Conservation (phyloP, 2,797 vertebrate genomes). For the Morelia viridis region DNA sequence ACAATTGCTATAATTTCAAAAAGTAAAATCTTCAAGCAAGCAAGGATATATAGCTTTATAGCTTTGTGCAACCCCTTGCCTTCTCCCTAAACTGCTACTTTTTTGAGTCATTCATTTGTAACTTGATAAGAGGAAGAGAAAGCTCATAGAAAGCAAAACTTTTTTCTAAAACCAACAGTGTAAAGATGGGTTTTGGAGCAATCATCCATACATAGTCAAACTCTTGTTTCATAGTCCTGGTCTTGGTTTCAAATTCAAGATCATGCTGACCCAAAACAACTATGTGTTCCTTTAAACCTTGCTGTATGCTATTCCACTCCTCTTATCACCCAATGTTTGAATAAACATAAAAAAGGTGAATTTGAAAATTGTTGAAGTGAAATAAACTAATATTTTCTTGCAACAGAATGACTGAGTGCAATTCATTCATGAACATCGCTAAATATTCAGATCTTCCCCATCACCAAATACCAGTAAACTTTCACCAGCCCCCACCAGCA, state of each 20-base stretch:
- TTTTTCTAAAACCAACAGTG: not conserved
- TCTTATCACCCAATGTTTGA: not conserved
- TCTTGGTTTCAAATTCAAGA: not conserved
- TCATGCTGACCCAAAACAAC: not conserved
- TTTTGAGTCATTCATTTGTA: not conserved
- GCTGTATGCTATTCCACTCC: not conserved
- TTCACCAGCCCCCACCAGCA: not conserved
- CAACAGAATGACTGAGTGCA: too few relatives aligned
- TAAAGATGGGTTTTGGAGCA: not conserved
- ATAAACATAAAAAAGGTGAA: not conserved
- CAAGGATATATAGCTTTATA: not conserved
- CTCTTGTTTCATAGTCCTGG: not conserved
- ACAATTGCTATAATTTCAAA: not conserved
- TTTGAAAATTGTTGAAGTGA: not conserved
- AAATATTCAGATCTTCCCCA: not conserved
- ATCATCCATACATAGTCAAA: not conserved
- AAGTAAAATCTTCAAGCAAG: not conserved
- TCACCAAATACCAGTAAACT: not conserved
- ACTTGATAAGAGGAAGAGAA: not conserved
- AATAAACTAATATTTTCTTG: not conserved
- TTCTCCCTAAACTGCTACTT: not conserved
- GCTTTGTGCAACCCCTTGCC: too few relatives aligned
- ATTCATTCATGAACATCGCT: not conserved
- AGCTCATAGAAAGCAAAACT: not conserved
- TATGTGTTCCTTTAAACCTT: not conserved